These are phyloP conservation scores for Xenopus tropicalis DNA, from an alignment of 2,113 vertebrate genomes.

Conservation along the genomic window UCB_Xtro_10.0 CM004447.2:150219501-150220000, in stretches of 20 bases:
- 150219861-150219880: neutral
- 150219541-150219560: too few relatives aligned
- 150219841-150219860: neutral
- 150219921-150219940: slow-evolving; percentile 1
- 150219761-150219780: neutral
- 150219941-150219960: neutral
- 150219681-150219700: too few relatives aligned
- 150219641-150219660: too few relatives aligned
- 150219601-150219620: too few relatives aligned
- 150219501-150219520: too few relatives aligned
- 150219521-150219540: too few relatives aligned
- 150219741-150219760: neutral
- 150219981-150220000: neutral
- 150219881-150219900: slow-evolving; percentile 2
- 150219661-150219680: too few relatives aligned
- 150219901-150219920: neutral
- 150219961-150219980: neutral
- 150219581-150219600: too few relatives aligned
- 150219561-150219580: too few relatives aligned
- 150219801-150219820: neutral
- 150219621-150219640: too few relatives aligned
- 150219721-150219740: neutral
- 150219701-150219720: neutral
- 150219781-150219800: neutral
- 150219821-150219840: neutral